Evolutionary conservation across 2,113 vertebrate genomes (phyloP).

Genomic region (Crotophaga sulcirostris): DNA sequence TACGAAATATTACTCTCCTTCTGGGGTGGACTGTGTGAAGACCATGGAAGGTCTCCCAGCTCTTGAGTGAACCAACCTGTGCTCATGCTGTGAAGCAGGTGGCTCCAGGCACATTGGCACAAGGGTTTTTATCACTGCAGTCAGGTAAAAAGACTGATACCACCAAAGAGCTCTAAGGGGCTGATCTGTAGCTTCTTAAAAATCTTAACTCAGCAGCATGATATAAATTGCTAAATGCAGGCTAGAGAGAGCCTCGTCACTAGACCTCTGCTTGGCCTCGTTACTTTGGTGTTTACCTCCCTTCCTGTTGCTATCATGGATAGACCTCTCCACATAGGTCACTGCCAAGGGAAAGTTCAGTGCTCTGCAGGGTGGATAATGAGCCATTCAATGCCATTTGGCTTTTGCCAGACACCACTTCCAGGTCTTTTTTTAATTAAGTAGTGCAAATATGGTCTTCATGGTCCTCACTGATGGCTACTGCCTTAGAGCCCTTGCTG

Average conservation of each 20-base stretch:
- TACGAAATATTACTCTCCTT: neutral
- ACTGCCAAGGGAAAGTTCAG: neutral
- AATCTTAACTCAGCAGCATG: neutral
- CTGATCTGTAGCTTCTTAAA: neutral
- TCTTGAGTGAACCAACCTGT: neutral
- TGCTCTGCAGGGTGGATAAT: fast-evolving
- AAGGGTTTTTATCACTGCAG: neutral
- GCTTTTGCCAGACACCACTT: neutral
- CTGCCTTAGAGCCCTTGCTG: neutral
- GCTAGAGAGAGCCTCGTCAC: neutral
- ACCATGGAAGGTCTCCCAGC: neutral
- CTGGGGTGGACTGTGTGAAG: neutral
- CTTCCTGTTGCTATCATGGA: neutral
- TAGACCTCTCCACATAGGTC: neutral
- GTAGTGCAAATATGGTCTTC: neutral
- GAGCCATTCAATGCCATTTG: neutral
- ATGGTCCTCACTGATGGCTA: neutral
- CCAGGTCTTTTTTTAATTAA: neutral
- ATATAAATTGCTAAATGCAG: neutral
- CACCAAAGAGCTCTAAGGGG: neutral
- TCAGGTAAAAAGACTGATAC: neutral
- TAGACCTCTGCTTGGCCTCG: neutral
- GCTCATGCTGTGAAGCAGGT: neutral
- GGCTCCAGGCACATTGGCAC: neutral
- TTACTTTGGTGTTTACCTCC: neutral